Conservation (phyloP, 2,797 vertebrate genomes). For the Rhynchotus rufescens region DNA sequence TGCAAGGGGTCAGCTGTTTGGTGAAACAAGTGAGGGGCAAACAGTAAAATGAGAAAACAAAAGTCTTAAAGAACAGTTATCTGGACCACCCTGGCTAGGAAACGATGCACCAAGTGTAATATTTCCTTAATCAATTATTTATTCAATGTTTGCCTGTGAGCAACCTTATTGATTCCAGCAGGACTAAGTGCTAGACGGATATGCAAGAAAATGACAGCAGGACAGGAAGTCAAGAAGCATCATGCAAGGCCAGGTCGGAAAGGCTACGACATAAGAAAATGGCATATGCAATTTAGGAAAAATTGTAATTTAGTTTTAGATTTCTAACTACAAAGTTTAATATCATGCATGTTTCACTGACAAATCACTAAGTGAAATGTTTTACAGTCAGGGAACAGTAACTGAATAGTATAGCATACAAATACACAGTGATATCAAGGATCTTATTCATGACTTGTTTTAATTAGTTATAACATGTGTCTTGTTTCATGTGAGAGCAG, state of each 20-base stretch:
- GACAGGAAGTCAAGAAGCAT: conserved; percentile 63
- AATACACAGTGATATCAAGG: neutral
- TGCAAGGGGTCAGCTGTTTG: neutral
- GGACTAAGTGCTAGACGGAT: conserved; percentile 50
- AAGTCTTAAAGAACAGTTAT: neutral
- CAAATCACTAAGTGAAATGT: neutral
- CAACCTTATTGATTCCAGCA: conserved; percentile 72
- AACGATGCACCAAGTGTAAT: neutral
- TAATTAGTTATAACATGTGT: neutral
- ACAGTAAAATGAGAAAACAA: neutral
- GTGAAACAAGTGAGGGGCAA: neutral
- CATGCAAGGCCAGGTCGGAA: conserved; percentile 46
- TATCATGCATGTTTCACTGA: neutral
- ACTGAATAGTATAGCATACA: neutral
- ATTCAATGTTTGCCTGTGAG: conserved; percentile 67
- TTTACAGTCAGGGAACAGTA: neutral
- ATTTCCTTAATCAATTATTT: conserved; percentile 73
- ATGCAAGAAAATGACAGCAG: conserved; percentile 62
- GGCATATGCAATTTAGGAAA: conserved; percentile 28
- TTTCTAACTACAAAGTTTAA: conserved; percentile 7
- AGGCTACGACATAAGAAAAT: neutral
- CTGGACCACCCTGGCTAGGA: neutral
- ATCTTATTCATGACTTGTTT: neutral
- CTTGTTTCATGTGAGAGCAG: neutral
- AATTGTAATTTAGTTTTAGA: conserved; percentile 7